These are phyloP conservation scores for Empidonax traillii DNA, from an alignment of 2,113 vertebrate genomes.

Conservation along the genomic window DNA sequence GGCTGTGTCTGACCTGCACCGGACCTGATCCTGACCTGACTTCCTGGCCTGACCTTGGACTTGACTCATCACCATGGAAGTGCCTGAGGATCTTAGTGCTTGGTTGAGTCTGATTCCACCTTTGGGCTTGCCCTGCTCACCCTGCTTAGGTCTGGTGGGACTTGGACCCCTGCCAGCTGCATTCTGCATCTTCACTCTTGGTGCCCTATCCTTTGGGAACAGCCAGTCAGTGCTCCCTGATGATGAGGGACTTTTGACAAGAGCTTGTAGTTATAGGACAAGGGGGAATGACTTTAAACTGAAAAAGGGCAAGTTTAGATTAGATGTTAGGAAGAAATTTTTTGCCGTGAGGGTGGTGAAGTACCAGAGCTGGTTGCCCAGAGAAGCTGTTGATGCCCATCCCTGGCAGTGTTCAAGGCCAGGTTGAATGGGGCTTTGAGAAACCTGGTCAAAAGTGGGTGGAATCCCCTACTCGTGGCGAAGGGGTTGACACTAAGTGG, in stretches of 20 bases:
- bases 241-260: not conserved
- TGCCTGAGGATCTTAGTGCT: not conserved
- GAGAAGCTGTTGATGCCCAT: not conserved
- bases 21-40: not conserved
- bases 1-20: not conserved
- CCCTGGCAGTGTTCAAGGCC: not conserved
- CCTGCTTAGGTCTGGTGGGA: not conserved
- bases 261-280: not conserved
- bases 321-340: not conserved
- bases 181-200: not conserved
- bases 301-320: not conserved
- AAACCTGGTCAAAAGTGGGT: not conserved
- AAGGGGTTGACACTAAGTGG: not conserved
- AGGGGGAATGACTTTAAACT: not conserved
- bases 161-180: not conserved
- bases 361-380: not conserved
- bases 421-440: not conserved
- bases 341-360: not conserved
- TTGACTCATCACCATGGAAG: not conserved
- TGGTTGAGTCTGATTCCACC: not conserved
- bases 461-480: not conserved
- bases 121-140: not conserved
- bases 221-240: not conserved
- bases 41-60: not conserved
- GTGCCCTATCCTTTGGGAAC: not conserved